Conservation (phyloP, 2,113 vertebrate genomes). For the Alexandromys fortis region DNA sequence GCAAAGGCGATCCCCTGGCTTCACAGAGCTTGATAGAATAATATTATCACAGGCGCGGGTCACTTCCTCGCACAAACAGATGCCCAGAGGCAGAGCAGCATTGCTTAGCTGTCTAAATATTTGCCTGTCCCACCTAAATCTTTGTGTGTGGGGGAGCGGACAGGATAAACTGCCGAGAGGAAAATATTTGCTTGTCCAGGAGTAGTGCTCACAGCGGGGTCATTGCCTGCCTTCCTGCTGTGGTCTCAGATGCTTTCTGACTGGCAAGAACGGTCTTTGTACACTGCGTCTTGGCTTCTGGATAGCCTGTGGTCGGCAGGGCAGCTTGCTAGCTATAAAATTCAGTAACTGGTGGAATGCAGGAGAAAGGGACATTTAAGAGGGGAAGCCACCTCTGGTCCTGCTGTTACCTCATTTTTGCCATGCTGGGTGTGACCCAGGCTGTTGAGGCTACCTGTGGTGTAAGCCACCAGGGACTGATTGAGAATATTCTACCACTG, state of each 20-base stretch:
- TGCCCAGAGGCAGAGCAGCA: not conserved
- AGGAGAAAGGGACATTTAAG: not conserved
- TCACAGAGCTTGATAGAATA: not conserved
- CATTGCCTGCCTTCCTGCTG: not conserved
- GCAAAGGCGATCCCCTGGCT: not conserved
- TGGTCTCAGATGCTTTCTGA: not conserved
- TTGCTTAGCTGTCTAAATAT: conserved; percentile 43
- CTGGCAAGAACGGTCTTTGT: not conserved
- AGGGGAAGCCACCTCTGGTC: not conserved
- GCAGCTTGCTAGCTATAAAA: not conserved
- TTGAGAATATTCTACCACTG: not conserved
- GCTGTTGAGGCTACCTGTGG: not conserved
- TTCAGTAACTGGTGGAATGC: not conserved
- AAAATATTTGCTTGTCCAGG: conserved; percentile 64
- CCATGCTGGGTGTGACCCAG: not conserved
- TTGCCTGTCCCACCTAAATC: conserved; percentile 50
- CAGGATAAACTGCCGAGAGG: conserved; percentile 59
- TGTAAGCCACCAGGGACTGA: not conserved
- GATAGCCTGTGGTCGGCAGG: not conserved
- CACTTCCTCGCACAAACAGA: not conserved
- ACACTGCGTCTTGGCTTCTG: not conserved
- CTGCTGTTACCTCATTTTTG: not conserved
- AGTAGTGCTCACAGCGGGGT: conserved; percentile 39
- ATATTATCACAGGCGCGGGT: not conserved
- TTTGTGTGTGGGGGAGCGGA: conserved; percentile 10